Evolutionary conservation across 35 echinoderm and acorn worm species (phyloP).

Genomic region (Heliocidaris erythrogramma): DNA sequence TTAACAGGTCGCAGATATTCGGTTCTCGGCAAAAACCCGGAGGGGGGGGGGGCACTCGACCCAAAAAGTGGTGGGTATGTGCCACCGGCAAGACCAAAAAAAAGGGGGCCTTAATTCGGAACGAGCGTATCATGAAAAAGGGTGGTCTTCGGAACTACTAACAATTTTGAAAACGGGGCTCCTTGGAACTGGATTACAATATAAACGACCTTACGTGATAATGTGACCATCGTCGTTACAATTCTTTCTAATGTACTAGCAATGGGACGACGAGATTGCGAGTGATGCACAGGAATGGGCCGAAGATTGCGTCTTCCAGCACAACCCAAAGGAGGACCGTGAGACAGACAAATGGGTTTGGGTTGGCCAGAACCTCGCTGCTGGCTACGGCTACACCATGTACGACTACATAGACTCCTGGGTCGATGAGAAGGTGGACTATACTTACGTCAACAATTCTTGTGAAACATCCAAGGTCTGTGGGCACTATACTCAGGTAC

Average conservation of each 20-base stretch:
- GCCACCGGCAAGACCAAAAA: too few relatives aligned
- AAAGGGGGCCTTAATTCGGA: too few relatives aligned
- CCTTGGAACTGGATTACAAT: too few relatives aligned
- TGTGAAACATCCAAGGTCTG: not conserved
- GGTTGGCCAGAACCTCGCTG: not conserved
- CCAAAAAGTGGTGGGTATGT: too few relatives aligned
- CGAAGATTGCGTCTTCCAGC: not conserved
- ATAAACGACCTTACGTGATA: too few relatives aligned
- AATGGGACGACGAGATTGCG: not conserved
- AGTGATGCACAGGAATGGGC: not conserved
- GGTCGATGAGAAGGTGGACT: not conserved
- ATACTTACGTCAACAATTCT: not conserved
- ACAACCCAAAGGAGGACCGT: not conserved
- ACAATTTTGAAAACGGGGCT: too few relatives aligned
- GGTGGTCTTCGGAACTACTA: too few relatives aligned
- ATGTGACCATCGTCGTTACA: too few relatives aligned
- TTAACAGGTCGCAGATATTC: too few relatives aligned
- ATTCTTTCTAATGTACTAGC: not conserved
- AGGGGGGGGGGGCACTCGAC: too few relatives aligned
- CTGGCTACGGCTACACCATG: not conserved
- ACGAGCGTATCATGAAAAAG: too few relatives aligned
- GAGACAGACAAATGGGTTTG: not conserved
- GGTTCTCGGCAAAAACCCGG: too few relatives aligned
- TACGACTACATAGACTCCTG: not conserved
- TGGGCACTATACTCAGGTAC: slow-evolving; percentile 3